A percentile compares a stretch with the other conserved stretches of the same genome.
Conservation (phyloP, 1,140 invertebrate species). For the Drosophila serrata region DNA sequence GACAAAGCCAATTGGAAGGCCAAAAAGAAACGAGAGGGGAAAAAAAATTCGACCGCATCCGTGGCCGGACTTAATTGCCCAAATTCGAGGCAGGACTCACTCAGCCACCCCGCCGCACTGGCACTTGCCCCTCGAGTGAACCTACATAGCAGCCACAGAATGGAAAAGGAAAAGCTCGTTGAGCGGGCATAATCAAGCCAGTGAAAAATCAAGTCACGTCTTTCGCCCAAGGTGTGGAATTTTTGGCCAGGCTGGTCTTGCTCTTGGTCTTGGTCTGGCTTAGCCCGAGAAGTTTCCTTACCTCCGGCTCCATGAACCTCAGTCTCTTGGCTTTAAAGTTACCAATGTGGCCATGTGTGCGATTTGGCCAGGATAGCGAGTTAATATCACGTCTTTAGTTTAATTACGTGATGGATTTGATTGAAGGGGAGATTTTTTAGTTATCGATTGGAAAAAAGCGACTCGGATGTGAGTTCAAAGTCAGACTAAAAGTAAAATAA, state of each 20-base stretch:
- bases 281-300: conserved; percentile 30
- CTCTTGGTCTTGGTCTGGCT: conserved; percentile 22
- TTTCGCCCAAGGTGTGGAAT: conserved; percentile 67
- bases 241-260: conserved; percentile 50
- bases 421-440: conserved; percentile 36
- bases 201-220: conserved; percentile 79
- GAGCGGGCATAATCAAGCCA: conserved; percentile 68
- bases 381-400: conserved; percentile 78
- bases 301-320: not conserved
- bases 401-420: conserved; percentile 75
- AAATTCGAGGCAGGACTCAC: conserved; percentile 25
- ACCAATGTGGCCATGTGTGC: conserved; percentile 40
- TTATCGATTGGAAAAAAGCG: conserved; percentile 22
- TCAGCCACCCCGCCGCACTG: not conserved
- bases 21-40: not conserved
- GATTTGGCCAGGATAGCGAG: conserved; percentile 46
- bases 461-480: conserved; percentile 3
- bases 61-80: conserved; percentile 69
- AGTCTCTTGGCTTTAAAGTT: conserved; percentile 52
- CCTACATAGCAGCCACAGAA: conserved; percentile 17
- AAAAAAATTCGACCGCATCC: conserved; percentile 64
- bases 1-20: conserved; percentile 50
- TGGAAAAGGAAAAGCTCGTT: conserved; percentile 44
- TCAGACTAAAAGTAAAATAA: not conserved
- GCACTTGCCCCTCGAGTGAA: conserved; percentile 26